Evolutionary conservation across 2,113 vertebrate species (phyloP).

Genomic region (Tursiops truncatus): DNA sequence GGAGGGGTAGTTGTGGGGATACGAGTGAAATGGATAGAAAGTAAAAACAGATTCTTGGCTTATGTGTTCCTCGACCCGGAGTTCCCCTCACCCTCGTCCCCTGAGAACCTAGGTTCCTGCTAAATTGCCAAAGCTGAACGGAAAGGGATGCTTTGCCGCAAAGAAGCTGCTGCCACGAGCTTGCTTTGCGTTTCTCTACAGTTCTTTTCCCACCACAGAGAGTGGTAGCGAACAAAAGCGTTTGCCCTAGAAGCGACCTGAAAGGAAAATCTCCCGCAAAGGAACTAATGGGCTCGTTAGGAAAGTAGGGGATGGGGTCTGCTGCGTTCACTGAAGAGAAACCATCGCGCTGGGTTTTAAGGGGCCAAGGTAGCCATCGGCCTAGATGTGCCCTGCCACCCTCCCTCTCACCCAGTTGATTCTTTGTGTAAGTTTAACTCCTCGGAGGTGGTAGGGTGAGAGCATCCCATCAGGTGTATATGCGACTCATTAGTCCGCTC

Average conservation of each 20-base stretch:
- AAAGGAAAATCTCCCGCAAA: not conserved
- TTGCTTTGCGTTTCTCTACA: not conserved
- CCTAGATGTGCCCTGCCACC: not conserved
- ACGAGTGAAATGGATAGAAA: not conserved
- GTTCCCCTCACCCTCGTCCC: conserved; percentile 26
- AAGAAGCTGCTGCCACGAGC: not conserved
- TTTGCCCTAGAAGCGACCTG: conserved; percentile 32
- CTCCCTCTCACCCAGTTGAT: not conserved
- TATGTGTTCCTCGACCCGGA: not conserved
- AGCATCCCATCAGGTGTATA: conserved; percentile 56
- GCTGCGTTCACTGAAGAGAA: not conserved
- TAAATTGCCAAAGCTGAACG: not conserved
- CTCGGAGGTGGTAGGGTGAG: conserved; percentile 41
- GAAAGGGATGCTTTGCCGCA: conserved; percentile 54
- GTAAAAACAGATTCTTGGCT: not conserved
- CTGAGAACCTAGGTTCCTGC: not conserved
- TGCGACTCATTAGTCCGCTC: conserved; percentile 74
- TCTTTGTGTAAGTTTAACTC: conserved; percentile 63
- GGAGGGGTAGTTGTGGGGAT: not conserved
- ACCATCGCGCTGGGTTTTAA: not conserved
- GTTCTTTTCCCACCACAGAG: not conserved
- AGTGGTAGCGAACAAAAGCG: conserved; percentile 56
- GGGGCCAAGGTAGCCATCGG: not conserved
- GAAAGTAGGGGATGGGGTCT: conserved; percentile 18
- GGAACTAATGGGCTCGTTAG: not conserved